Evolutionary conservation across 2,113 vertebrate genomes (phyloP).

Genomic region (Gambusia holbrooki): DNA sequence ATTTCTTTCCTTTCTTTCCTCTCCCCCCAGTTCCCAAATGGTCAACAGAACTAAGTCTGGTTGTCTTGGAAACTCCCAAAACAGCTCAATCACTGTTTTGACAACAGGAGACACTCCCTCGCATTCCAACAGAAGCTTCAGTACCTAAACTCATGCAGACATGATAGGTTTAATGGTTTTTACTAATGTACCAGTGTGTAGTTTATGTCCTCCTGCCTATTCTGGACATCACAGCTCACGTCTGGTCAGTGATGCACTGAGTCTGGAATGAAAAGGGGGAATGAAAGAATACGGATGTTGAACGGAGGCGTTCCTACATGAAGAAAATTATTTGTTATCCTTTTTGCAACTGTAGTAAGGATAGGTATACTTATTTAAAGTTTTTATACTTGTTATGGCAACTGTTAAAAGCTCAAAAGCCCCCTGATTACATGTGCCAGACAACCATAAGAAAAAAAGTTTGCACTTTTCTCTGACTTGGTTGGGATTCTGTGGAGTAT

Average conservation of each 20-base stretch:
- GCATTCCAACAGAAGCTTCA: slow-evolving; percentile 52
- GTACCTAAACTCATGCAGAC: slow-evolving; percentile 2
- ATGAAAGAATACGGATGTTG: slow-evolving; percentile 11
- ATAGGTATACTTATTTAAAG: slow-evolving; percentile 24
- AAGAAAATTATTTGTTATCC: slow-evolving; percentile 34
- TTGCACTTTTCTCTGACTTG: not conserved
- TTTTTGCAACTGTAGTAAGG: slow-evolving; percentile 8
- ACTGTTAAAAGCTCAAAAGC: slow-evolving; percentile 22
- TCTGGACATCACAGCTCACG: slow-evolving; percentile 9
- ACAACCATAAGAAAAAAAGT: slow-evolving; percentile 35
- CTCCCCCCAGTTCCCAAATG: not conserved
- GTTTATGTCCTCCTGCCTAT: not conserved
- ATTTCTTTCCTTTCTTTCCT: slow-evolving; percentile 5
- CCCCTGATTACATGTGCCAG: not conserved
- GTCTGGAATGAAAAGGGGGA: not conserved
- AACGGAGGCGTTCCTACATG: not conserved
- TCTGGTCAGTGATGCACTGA: slow-evolving; percentile 18
- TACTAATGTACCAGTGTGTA: slow-evolving; percentile 23
- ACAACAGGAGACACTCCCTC: slow-evolving; percentile 56
- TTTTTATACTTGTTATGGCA: slow-evolving; percentile 41
- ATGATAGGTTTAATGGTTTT: slow-evolving; percentile 15
- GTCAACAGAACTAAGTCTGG: slow-evolving; percentile 27
- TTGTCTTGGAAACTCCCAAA: slow-evolving; percentile 52
- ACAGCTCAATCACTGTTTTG: slow-evolving; percentile 65
- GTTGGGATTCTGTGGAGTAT: not conserved